Evolutionary conservation across 92 coral and sea anemone species (phyloP), one percentile per base, ranked within the genome.

Genomic region (Blastomussa wellsi): DNA sequence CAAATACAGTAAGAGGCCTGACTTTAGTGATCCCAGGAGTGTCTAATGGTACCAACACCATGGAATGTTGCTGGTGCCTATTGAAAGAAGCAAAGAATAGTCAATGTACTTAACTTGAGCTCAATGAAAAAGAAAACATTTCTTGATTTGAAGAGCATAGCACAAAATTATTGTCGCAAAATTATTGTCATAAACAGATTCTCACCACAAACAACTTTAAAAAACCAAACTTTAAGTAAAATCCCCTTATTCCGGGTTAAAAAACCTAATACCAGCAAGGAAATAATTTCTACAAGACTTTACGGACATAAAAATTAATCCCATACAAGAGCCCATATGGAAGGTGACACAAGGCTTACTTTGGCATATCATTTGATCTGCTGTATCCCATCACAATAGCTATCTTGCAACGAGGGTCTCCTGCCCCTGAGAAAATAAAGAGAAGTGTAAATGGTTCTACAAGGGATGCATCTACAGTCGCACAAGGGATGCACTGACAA

Each of bases 21-120:
- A 94, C 88, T 88, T 92, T 96, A 17, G 73, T 86, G 44, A 96
- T 90, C 19, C 99, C 99, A 15, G 90, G 95, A 4, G 99, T 90
- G 83, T 94, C 95, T 64, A 96, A 74, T 22, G 99, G 99, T 48
- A 96, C 98, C 39, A 96, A 76, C 55, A 96, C 92, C 99, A 96
- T 94, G 11, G 99, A 91, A 73, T 96, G 99, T 17, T 93, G 96
- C 79, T 68, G 85, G 90, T 96, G 98, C 52, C 99, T 96, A 65
- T 42, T 48, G 37, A 77, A 66, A 83, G 31, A 10, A 31, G 39
- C 12, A 68, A 68, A 14, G 9, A 6, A 4, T 57, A 57, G 22
- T 57, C 74, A 35, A 32, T 35, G 33, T 1, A 68, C 37, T 68
- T 68, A 10, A 68, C 15, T 29, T 20, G 32, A 67, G 13, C 37